Conservation (phyloP, 2,888 invertebrate genomes). For the Lucinisca nassula region DNA sequence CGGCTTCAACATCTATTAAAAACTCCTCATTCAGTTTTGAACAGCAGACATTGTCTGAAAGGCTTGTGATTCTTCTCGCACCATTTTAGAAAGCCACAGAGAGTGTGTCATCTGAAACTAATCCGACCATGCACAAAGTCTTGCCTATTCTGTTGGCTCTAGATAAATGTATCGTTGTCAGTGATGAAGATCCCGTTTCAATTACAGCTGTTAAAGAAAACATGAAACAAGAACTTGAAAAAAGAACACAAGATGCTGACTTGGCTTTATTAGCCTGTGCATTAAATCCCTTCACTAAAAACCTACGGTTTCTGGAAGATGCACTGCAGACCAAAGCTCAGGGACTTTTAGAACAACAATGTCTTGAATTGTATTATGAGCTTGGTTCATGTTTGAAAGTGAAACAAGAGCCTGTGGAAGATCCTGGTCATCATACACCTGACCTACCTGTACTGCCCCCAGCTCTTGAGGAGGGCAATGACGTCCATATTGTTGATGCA, state of each 20-base stretch:
- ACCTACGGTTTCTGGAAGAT: no score
- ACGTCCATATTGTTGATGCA: no score
- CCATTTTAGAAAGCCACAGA: constrained; percentile 10
- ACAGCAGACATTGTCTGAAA: background rate
- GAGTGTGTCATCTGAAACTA: constrained; percentile 11
- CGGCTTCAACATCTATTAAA: constrained; percentile 3
- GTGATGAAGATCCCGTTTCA: background rate
- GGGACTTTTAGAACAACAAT: no score
- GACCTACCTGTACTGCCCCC: no score
- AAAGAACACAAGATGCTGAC: background rate
- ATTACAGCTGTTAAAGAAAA: background rate
- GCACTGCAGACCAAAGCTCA: no score
- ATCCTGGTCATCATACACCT: no score
- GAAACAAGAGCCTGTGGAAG: no score
- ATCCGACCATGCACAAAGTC: constrained; percentile 13
- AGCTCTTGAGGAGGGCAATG: no score
- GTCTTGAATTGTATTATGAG: no score
- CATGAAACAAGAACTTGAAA: background rate
- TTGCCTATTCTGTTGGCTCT: background rate
- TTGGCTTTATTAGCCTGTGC: background rate
- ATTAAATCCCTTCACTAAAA: constrained; percentile 16
- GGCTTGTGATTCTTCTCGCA: background rate
- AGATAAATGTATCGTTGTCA: background rate
- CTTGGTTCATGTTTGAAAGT: no score
- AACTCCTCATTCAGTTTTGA: constrained; percentile 17